Evolutionary conservation across 2,888 invertebrate species (phyloP).

Genomic region (Saturnia pavonia): DNA sequence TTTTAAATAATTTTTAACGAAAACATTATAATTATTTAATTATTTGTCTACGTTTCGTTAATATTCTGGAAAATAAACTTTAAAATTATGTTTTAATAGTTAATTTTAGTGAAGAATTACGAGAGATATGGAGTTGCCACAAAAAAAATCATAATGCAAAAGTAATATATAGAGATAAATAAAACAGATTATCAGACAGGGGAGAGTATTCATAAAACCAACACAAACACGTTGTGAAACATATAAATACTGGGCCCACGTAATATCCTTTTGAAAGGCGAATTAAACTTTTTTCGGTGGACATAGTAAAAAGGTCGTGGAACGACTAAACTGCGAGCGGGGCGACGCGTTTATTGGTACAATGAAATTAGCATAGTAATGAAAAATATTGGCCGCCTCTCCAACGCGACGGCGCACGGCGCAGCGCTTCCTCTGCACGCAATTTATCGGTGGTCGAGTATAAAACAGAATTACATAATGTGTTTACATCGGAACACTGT

Average conservation of each 20-base stretch:
- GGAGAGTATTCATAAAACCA: neutral
- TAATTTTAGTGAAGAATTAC: too few relatives aligned
- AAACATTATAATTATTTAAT: too few relatives aligned
- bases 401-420: slow-evolving; percentile 42
- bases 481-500: slow-evolving; percentile 39
- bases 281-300: slow-evolving; percentile 72
- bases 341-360: slow-evolving; percentile 72
- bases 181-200: neutral
- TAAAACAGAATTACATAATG: slow-evolving; percentile 54
- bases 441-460: slow-evolving; percentile 58
- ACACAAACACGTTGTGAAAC: slow-evolving; percentile 15
- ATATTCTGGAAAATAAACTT: too few relatives aligned
- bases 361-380: slow-evolving; percentile 81
- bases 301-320: slow-evolving; percentile 67
- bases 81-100: too few relatives aligned
- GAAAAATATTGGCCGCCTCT: slow-evolving; percentile 75
- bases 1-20: too few relatives aligned
- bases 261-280: slow-evolving; percentile 57
- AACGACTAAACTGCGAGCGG: slow-evolving; percentile 72
- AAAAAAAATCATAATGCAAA: too few relatives aligned
- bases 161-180: too few relatives aligned
- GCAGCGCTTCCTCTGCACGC: slow-evolving; percentile 48
- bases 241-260: slow-evolving; percentile 3
- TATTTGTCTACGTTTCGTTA: too few relatives aligned
- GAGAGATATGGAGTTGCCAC: too few relatives aligned